Evolutionary conservation across 2,888 invertebrate species (phyloP), one percentile per base, ranked within the genome.

Genomic region (Patella caerulea): DNA sequence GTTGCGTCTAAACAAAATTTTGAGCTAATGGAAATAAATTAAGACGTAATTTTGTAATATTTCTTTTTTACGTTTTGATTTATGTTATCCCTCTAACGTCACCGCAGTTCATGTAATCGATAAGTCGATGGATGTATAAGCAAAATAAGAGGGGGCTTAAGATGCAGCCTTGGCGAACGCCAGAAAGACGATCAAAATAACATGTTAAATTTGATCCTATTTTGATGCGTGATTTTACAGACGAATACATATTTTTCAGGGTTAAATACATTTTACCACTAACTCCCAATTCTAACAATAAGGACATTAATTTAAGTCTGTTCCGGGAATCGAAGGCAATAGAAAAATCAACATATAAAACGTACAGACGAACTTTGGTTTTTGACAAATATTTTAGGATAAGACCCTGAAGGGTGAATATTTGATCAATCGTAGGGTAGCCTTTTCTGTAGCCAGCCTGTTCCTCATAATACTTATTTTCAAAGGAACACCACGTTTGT

Each of bases 401-500:
- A 12, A 56, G n/a, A 56, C 56, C 56, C n/a, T 14, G 56, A 56
- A 56, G 56, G n/a, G 14, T 56, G n/a, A 56, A 56, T 56, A 56
- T 56, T 56, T 56, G 56, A 56, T 56, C 56, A n/a, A 56, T 56
- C 17, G 56, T 56, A 15, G 56, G 12, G n/a, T 56, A 56, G n/a
- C 56, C 29, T 29, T 29, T 29, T 29, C 56, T 56, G 9, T 56
- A 56, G 17, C 56, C 1, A n/a, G 56, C 14, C 56, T 56, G 56
- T 56, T 14, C 56, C 56, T 56, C 56, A n/a, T 56, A 7, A 56
- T 56, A 56, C n/a, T 56, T 56, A n/a, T n/a, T n/a, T n/a, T 56
- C 9, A n/a, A 56, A n/a, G 17, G 74, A 70, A 17, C 19, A 55
- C 73, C 73, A 79, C 5, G 3, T 17, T 15, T 52, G 17, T 29